phyloP scores from a whole-genome alignment of 2,888 invertebrate species.

The Boloria selene region DNA sequence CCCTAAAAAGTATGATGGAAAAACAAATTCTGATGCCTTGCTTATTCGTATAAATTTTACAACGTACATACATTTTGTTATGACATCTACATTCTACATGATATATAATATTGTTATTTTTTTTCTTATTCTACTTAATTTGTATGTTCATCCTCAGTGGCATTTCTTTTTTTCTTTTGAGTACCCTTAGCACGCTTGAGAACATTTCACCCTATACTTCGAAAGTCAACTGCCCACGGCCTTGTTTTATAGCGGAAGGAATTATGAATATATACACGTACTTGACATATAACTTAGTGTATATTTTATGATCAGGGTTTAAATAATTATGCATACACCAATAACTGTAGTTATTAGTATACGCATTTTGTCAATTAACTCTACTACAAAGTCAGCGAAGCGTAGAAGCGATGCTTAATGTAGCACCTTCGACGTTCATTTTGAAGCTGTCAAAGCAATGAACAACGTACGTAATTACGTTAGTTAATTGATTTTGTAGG shows the following conservation, averaged over 20 bases:
- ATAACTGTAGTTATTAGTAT: not conserved
- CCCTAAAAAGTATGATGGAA: too few relatives aligned
- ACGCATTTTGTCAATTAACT: constrained; percentile 15
- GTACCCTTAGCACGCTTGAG: constrained; percentile 16
- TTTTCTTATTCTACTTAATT: not conserved
- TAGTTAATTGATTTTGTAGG: constrained; percentile 36
- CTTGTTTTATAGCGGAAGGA: constrained; percentile 22
- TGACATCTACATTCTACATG: too few relatives aligned
- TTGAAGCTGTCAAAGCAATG: constrained; percentile 56
- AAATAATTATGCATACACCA: not conserved
- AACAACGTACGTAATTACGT: constrained; percentile 45
- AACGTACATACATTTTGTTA: too few relatives aligned
- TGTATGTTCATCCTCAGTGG: not conserved
- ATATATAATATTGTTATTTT: not conserved
- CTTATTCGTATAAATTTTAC: too few relatives aligned
- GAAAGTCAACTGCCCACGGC: constrained; percentile 17
- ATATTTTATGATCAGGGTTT: not conserved
- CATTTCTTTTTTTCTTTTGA: constrained; percentile 19
- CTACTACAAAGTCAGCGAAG: constrained; percentile 21
- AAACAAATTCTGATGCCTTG: too few relatives aligned
- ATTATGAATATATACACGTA: constrained; percentile 1
- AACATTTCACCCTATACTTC: constrained; percentile 20
- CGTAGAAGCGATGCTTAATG: constrained; percentile 31
- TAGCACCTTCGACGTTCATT: constrained; percentile 46
- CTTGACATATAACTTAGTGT: constrained; percentile 5